These are phyloP conservation scores for Acleris laterana DNA, from an alignment of 2,888 invertebrate species.

Conservation along the genomic window DNA sequence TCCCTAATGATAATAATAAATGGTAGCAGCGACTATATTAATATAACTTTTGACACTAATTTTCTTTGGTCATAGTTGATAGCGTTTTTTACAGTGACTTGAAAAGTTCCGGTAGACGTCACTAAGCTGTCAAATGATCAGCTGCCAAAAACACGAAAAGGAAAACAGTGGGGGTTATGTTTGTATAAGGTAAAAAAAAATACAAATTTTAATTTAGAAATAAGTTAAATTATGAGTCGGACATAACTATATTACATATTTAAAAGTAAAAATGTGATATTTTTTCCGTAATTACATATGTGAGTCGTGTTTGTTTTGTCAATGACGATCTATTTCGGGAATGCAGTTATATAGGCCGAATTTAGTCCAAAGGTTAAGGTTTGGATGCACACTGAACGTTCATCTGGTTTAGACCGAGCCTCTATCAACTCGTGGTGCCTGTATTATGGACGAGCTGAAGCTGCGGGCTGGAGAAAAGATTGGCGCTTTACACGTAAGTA, in stretches of 20 bases:
- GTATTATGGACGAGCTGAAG: constrained; percentile 78
- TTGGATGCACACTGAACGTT: constrained; percentile 67
- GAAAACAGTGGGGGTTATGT: constrained; percentile 60
- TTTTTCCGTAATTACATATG: neutral
- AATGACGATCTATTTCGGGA: constrained; percentile 72
- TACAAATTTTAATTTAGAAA: constrained; percentile 27
- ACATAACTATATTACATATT: neutral
- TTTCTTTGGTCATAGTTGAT: neutral
- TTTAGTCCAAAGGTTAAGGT: constrained; percentile 81
- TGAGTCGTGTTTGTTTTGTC: constrained; percentile 9
- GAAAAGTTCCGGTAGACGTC: constrained; percentile 15
- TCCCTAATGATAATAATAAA: too few species aligned
- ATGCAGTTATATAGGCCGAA: constrained; percentile 68
- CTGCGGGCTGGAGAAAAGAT: constrained; percentile 76
- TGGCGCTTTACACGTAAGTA: constrained; percentile 78
- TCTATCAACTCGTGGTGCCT: constrained; percentile 53
- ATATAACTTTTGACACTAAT: neutral
- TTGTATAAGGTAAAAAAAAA: constrained; percentile 54
- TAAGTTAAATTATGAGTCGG: constrained; percentile 10
- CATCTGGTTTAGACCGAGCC: constrained; percentile 58
- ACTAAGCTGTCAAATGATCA: constrained; percentile 29
- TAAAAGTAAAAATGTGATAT: neutral
- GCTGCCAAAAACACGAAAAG: constrained; percentile 35
- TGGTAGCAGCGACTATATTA: too few species aligned
- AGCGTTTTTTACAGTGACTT: constrained; percentile 2